These are phyloP conservation scores for Physella acuta DNA, from an alignment of 1,140 invertebrate genomes.

Conservation along the genomic window DNA sequence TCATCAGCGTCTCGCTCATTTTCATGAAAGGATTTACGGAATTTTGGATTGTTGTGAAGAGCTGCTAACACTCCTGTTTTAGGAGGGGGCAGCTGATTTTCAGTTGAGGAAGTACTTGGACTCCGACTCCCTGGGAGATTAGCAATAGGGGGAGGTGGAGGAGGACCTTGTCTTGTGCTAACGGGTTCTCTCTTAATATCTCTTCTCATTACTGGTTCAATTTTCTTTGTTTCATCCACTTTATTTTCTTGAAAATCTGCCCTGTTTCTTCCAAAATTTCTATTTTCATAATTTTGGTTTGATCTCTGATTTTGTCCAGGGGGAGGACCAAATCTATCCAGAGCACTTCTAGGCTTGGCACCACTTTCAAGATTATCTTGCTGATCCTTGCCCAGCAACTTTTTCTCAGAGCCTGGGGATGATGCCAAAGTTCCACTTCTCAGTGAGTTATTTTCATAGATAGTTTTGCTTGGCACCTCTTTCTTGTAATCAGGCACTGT, in stretches of 20 bases:
- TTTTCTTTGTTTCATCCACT: background rate
- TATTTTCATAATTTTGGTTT: background rate
- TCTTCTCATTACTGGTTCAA: background rate
- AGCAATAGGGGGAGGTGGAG: background rate
- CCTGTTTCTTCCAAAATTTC: background rate
- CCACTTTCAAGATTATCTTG: background rate
- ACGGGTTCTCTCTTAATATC: background rate
- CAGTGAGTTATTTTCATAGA: constrained; percentile 7
- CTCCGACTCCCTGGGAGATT: background rate
- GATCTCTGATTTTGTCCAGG: background rate
- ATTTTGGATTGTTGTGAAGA: constrained; percentile 13
- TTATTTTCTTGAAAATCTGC: background rate
- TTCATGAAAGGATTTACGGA: constrained; percentile 10
- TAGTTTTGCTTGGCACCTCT: background rate
- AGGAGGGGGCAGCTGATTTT: background rate
- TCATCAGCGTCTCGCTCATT: constrained; percentile 11
- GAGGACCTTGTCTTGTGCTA: background rate
- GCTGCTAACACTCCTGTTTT: background rate
- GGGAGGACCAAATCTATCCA: constrained; percentile 22
- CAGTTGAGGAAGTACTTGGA: background rate
- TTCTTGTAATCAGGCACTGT: background rate
- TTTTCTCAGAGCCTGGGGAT: constrained; percentile 6
- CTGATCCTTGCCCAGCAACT: background rate
- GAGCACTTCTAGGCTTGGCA: constrained; percentile 2
- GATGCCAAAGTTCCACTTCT: background rate